Percentiles rank a stretch among this genome's conserved stretches.
Evolutionary conservation across 2,888 invertebrate species (phyloP).

Genomic region (Pyrgus malvae): DNA sequence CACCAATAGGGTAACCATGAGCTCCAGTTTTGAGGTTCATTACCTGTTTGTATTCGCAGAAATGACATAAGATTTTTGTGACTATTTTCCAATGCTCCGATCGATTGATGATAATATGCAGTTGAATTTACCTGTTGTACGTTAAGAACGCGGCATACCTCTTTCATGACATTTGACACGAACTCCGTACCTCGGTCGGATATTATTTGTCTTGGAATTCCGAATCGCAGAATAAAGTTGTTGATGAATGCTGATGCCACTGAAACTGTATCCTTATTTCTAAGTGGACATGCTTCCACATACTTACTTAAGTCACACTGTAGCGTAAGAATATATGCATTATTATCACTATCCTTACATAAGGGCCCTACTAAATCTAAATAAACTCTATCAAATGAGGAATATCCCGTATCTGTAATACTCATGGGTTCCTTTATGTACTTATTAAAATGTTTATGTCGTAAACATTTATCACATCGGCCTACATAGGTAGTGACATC

Average conservation of each 20-base stretch:
- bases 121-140: conserved; percentile 17
- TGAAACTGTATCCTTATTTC: conserved; percentile 15
- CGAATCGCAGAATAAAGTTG: conserved; percentile 29
- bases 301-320: conserved; percentile 36
- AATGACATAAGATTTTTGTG: conserved; percentile 15
- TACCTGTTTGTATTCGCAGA: conserved; percentile 11
- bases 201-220: conserved; percentile 22
- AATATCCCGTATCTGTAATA: conserved; percentile 25
- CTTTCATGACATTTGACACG: conserved; percentile 16
- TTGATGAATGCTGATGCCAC: conserved; percentile 27
- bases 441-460: conserved; percentile 18
- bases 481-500: conserved; percentile 29
- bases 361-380: conserved; percentile 30
- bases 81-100: conserved; percentile 22
- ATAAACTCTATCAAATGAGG: conserved; percentile 30
- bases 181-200: conserved; percentile 29
- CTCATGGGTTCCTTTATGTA: conserved; percentile 27
- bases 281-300: conserved; percentile 23
- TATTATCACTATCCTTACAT: conserved; percentile 24
- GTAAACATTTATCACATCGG: conserved; percentile 32
- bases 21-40: conserved; percentile 3
- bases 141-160: conserved; percentile 21
- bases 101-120: conserved; percentile 25
- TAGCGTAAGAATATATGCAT: conserved; percentile 30
- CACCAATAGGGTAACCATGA: conserved; percentile 24